Evolutionary conservation across 2,888 invertebrate species (phyloP).

Genomic region (Aporophyla nigra): DNA sequence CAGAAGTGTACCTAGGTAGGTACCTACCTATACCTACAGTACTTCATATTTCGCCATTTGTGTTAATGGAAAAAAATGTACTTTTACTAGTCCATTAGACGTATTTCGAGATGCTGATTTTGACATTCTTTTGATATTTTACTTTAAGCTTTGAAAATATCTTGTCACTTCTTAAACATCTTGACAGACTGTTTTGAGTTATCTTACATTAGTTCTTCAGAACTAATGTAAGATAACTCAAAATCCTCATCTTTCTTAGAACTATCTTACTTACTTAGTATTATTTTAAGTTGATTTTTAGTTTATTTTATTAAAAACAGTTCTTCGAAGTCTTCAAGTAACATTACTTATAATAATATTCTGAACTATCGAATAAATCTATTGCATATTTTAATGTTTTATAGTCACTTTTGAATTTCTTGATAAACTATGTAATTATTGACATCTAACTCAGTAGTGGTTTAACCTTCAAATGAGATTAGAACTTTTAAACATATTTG

Average conservation of each 20-base stretch:
- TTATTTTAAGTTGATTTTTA: background rate
- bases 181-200: too few relatives aligned
- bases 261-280: background rate
- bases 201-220: too few relatives aligned
- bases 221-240: too few relatives aligned
- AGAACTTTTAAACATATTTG: background rate
- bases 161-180: background rate
- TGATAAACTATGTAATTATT: background rate
- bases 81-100: background rate
- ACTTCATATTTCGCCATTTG: too few relatives aligned
- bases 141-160: background rate
- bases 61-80: background rate
- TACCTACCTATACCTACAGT: too few relatives aligned
- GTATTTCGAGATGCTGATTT: background rate
- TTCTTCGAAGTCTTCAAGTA: background rate
- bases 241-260: too few relatives aligned
- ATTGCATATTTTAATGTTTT: background rate
- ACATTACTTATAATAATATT: background rate
- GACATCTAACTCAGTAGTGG: background rate
- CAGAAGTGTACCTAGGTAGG: too few relatives aligned
- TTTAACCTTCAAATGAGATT: background rate
- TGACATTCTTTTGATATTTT: conserved; percentile 1
- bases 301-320: background rate
- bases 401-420: background rate
- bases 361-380: background rate